phyloP scores from a whole-genome alignment of 2,113 vertebrate genomes.

The Pimephales promelas region DNA sequence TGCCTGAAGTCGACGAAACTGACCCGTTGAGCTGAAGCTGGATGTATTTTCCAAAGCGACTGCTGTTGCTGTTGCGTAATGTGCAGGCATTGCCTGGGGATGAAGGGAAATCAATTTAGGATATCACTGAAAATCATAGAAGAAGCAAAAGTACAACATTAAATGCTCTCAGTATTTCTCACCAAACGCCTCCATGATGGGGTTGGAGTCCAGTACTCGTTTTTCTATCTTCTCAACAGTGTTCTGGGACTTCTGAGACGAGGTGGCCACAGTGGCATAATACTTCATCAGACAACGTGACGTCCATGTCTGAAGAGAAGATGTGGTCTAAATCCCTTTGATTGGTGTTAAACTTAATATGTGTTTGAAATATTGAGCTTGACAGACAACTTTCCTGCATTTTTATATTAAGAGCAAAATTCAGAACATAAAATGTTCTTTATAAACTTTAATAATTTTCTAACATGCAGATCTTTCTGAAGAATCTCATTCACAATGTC shows the following conservation, averaged over 20 bases:
- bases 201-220: constrained; percentile 94
- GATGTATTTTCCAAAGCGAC: constrained; percentile 97
- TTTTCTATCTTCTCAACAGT: constrained; percentile 89
- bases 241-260: constrained; percentile 74
- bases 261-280: constrained; percentile 88
- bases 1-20: not conserved
- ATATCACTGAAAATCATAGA: not conserved
- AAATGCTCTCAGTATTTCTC: constrained; percentile 54
- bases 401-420: not conserved
- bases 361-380: not conserved
- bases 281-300: constrained; percentile 98
- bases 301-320: constrained; percentile 88
- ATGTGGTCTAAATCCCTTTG: not conserved
- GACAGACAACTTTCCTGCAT: not conserved
- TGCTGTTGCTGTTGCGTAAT: constrained; percentile 92
- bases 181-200: constrained; percentile 98
- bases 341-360: not conserved
- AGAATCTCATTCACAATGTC: too few relatives aligned
- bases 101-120: constrained; percentile 20
- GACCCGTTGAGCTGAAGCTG: constrained; percentile 94
- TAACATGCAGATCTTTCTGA: too few relatives aligned
- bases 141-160: not conserved
- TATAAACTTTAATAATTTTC: not conserved
- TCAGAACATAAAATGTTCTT: not conserved
- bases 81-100: constrained; percentile 91